Conservation (phyloP, 2,888 invertebrate species). For the Phoenoteleia sp. region DNA sequence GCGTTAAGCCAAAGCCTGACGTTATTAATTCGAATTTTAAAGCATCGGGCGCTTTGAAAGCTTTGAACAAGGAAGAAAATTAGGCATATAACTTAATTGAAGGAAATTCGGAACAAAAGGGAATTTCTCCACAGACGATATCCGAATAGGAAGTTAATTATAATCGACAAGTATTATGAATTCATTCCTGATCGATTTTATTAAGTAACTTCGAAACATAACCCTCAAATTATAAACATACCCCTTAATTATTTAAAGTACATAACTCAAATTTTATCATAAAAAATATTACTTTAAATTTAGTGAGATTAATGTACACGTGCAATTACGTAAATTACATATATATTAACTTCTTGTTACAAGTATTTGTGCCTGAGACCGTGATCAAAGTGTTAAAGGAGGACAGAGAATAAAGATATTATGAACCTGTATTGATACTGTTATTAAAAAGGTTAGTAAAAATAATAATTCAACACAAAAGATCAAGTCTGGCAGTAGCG, state of each 20-base stretch:
- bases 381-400: no score
- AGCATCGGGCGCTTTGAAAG: slow-evolving; percentile 66
- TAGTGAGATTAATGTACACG: slow-evolving; percentile 32
- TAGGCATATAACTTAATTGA: slow-evolving; percentile 58
- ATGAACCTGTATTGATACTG: no score
- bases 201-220: slow-evolving; percentile 26
- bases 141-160: slow-evolving; percentile 48
- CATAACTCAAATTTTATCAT: no score
- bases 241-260: no score
- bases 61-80: slow-evolving; percentile 68
- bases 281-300: slow-evolving; percentile 7
- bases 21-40: slow-evolving; percentile 66
- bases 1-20: slow-evolving; percentile 70
- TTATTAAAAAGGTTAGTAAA: no score
- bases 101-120: slow-evolving; percentile 57
- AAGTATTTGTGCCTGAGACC: slow-evolving; percentile 42
- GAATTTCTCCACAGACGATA: slow-evolving; percentile 63
- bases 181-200: slow-evolving; percentile 28
- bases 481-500: no score
- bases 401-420: no score
- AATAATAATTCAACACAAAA: no score
- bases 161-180: slow-evolving; percentile 32
- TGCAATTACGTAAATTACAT: slow-evolving; percentile 41
- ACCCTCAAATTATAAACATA: no score
- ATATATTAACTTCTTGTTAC: slow-evolving; percentile 23